Conservation (phyloP, 2,797 vertebrate genomes). For the Echeneis naucrates region DNA sequence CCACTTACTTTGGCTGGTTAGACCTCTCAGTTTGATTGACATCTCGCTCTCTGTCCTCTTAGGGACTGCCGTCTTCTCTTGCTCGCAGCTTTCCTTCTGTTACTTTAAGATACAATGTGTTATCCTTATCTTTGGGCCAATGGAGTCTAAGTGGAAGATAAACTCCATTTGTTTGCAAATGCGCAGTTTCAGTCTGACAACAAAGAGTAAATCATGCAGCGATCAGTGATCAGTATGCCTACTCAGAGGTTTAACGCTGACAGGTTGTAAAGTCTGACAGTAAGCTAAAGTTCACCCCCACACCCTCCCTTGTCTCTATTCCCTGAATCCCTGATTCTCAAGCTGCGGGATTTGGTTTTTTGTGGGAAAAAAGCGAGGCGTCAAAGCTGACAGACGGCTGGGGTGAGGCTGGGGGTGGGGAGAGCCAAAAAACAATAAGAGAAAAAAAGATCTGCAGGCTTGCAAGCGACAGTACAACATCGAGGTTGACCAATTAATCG, state of each 20-base stretch:
- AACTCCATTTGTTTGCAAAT: not conserved
- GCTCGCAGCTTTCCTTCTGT: too few relatives aligned
- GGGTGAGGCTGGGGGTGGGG: not conserved
- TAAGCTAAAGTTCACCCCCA: conserved; percentile 53
- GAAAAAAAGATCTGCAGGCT: conserved; percentile 7
- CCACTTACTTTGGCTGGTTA: not conserved
- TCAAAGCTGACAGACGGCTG: conserved; percentile 46
- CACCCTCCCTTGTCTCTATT: conserved; percentile 25
- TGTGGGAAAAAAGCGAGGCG: conserved; percentile 47
- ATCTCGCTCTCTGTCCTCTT: not conserved
- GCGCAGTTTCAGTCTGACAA: not conserved
- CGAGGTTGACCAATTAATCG: conserved; percentile 70
- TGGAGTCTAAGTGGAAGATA: not conserved
- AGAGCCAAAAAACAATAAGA: too few relatives aligned
- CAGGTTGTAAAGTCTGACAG: conserved; percentile 22
- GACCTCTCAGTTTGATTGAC: not conserved
- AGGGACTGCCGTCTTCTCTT: not conserved
- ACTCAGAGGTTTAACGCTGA: conserved; percentile 20
- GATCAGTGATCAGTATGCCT: conserved; percentile 19
- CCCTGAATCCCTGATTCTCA: conserved; percentile 40
- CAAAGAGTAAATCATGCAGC: not conserved
- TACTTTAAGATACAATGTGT: not conserved
- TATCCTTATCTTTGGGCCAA: not conserved
- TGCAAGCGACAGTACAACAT: conserved; percentile 23
- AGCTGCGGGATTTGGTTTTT: conserved; percentile 53